A percentile compares a stretch with the other conserved stretches of the same genome.
Evolutionary conservation across 2,113 vertebrate genomes (phyloP).

Genomic region (Melanotaenia duboulayi): DNA sequence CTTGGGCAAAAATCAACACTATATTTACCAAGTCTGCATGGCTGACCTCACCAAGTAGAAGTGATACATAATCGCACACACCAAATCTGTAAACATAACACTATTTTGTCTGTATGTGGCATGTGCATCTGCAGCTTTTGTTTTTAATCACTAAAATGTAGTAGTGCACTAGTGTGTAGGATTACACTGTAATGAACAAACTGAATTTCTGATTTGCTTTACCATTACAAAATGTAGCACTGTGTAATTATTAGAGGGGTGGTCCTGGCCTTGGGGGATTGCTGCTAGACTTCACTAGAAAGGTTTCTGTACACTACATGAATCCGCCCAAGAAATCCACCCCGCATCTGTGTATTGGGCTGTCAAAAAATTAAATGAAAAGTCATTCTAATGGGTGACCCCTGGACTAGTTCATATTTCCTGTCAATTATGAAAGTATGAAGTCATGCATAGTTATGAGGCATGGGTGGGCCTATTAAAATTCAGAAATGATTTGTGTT

Average conservation of each 20-base stretch:
- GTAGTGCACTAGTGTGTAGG: background rate
- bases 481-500: conserved; percentile 98
- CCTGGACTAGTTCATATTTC: conserved; percentile 99
- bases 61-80: conserved; percentile 22
- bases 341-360: conserved; percentile 88
- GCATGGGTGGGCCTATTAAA: conserved; percentile 93
- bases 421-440: conserved; percentile 99
- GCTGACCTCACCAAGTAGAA: conserved; percentile 25
- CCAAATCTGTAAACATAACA: conserved; percentile 30
- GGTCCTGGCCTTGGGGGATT: conserved; percentile 72
- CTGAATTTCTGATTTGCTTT: conserved; percentile 48
- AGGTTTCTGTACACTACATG: conserved; percentile 83
- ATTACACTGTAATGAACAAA: conserved; percentile 33
- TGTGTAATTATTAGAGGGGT: conserved; percentile 79
- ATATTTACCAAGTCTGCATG: conserved; percentile 32
- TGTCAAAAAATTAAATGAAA: conserved; percentile 99
- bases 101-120: conserved; percentile 16
- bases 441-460: conserved; percentile 99
- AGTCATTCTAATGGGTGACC: conserved; percentile 99
- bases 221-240: conserved; percentile 48
- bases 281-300: conserved; percentile 68
- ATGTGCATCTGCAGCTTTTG: conserved; percentile 18
- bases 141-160: conserved; percentile 29
- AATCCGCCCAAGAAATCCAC: conserved; percentile 87
- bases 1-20: conserved; percentile 61